Evolutionary conservation across 2,797 vertebrate species (phyloP).

Genomic region (Eulemur rubriventer): DNA sequence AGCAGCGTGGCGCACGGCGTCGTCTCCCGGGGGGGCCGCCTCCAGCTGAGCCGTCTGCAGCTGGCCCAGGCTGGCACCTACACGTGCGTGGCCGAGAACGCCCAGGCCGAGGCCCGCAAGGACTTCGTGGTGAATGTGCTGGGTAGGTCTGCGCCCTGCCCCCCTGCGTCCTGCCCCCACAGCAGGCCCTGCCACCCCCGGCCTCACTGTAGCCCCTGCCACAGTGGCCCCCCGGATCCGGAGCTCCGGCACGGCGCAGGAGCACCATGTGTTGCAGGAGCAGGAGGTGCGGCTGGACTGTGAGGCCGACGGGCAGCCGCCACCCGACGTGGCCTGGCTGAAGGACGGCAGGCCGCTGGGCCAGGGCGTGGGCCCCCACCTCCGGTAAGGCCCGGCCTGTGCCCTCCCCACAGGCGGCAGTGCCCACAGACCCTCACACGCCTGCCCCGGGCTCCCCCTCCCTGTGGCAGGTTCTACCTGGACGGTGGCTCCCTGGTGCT

Average conservation of each 20-base stretch:
- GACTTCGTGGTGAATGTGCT: slow-evolving; percentile 90
- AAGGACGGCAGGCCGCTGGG: slow-evolving; percentile 90
- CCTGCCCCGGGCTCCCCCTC: background rate
- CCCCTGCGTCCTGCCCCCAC: rapidly evolving
- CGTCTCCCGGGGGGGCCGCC: slow-evolving; percentile 87
- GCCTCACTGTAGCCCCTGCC: background rate
- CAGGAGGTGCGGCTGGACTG: slow-evolving; percentile 90
- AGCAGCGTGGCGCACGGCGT: slow-evolving; percentile 84
- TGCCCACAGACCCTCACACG: rapidly evolving
- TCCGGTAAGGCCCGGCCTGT: slow-evolving; percentile 82
- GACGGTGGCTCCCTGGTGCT: slow-evolving; percentile 90
- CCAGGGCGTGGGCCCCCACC: slow-evolving; percentile 73
- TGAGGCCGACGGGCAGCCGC: slow-evolving; percentile 88
- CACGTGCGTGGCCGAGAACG: slow-evolving; percentile 89
- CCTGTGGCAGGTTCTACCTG: slow-evolving; percentile 84
- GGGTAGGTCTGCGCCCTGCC: slow-evolving; percentile 82
- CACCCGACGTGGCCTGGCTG: slow-evolving; percentile 91
- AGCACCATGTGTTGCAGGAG: slow-evolving; percentile 87
- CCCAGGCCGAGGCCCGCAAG: slow-evolving; percentile 83
- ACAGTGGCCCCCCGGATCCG: slow-evolving; percentile 90
- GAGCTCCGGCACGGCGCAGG: slow-evolving; percentile 83
- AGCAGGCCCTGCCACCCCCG: rapidly evolving
- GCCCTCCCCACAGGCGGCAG: background rate
- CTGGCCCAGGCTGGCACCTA: slow-evolving; percentile 91
- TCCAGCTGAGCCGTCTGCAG: slow-evolving; percentile 92